Evolutionary conservation across 2,797 vertebrate genomes (phyloP), one percentile per base, ranked within the genome.

Genomic region (Amblyraja radiata): DNA sequence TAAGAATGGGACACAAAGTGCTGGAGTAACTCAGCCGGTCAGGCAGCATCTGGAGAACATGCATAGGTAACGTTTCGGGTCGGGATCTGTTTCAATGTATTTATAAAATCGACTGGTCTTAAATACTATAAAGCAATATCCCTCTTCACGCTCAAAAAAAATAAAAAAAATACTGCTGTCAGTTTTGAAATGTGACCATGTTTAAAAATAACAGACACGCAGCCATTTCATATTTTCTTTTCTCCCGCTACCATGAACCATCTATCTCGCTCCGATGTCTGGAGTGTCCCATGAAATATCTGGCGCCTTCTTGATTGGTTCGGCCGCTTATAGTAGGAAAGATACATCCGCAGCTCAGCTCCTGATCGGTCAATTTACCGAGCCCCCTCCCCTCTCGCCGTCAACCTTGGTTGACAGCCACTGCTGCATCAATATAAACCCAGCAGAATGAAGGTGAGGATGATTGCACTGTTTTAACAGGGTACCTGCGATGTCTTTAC

Each of bases 401-500:
- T 63, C 86, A 65, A 68, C 1, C 8, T 91, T 25, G 65, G 36
- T 54, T 74, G 90, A 74, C 68, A 54, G 90, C 36, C 90, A 21
- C 25, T 0, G 90, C 28, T 92, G 23, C 6, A 2, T 23, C 90
- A 28, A 74, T 92, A 92, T 92, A 92, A 92, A 92, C 36, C 65
- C 36, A 14, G 16, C 84, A 32, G 73, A 28, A 93, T 83, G 93
- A 36, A 46, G 1, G 46, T 11, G 80, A 94, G 93, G 94, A 95
- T 94, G 94, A 90, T 92, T 6, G 7, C 32, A 39, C 18, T 58
- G 21, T 93, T 36, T 39, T 68, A 28, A 9, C 65, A 13, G n/a
- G 1, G 23, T 16, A 74, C 73, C 88, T 10, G 76, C 54, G 91
- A 96, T 96, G 96, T 93, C 95, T 78, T 95, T 94, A 81, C 58